Evolutionary conservation across 2,888 invertebrate species (phyloP).

Genomic region (Drosophila nr. perissopoda): DNA sequence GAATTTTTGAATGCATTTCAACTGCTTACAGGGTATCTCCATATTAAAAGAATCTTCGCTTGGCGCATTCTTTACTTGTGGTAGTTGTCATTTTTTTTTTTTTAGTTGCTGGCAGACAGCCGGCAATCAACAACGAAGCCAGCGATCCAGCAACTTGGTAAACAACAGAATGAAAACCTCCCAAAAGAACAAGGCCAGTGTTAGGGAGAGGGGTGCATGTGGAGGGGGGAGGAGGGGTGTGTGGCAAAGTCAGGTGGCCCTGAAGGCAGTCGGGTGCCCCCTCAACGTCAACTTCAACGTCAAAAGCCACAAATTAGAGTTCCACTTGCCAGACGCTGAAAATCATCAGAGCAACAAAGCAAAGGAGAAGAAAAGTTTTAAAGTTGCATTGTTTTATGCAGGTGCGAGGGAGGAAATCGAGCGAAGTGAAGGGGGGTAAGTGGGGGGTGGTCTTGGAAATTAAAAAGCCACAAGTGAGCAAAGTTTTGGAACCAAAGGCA

Average conservation of each 20-base stretch:
- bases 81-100: constrained; percentile 20
- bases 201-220: not conserved
- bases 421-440: not conserved
- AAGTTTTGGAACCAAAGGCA: constrained; percentile 50
- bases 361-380: constrained; percentile 55
- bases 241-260: constrained; percentile 43
- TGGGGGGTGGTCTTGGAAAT: constrained; percentile 29
- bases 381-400: constrained; percentile 69
- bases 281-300: constrained; percentile 42
- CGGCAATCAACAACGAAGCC: constrained; percentile 76
- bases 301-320: constrained; percentile 57
- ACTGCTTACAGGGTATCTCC: constrained; percentile 19
- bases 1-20: not conserved
- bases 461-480: constrained; percentile 57
- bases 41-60: too few relatives aligned
- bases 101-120: constrained; percentile 55
- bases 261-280: constrained; percentile 32
- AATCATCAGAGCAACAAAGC: constrained; percentile 30
- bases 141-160: constrained; percentile 72
- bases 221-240: not conserved
- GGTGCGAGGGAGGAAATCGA: constrained; percentile 15
- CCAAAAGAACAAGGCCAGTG: constrained; percentile 19
- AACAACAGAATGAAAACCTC: constrained; percentile 56
- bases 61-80: not conserved
- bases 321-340: constrained; percentile 30